These are phyloP conservation scores for Drosophila nr. fundita DNA, from an alignment of 2,888 invertebrate genomes.

Conservation along the genomic window DNA sequence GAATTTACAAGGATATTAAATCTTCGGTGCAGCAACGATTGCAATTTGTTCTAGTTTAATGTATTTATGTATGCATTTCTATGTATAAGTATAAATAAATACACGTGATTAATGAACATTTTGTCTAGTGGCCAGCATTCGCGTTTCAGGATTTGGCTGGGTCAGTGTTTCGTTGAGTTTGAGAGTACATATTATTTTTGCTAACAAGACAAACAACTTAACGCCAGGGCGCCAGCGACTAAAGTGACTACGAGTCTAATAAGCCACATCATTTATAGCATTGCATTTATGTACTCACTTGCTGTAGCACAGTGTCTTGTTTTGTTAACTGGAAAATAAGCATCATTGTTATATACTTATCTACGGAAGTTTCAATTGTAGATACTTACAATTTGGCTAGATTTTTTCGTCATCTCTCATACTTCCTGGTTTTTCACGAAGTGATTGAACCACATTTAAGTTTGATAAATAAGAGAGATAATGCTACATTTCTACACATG, in stretches of 20 bases:
- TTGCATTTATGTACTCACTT: background rate
- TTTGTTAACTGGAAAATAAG: background rate
- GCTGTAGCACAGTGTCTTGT: background rate
- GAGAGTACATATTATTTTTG: conserved; percentile 1
- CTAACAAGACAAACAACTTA: background rate
- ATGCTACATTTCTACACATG: conserved; percentile 6
- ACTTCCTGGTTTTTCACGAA: background rate
- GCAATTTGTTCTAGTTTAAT: conserved; percentile 12
- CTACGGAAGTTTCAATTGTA: background rate
- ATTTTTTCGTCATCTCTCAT: background rate
- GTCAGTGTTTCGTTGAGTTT: conserved; percentile 14
- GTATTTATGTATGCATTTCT: conserved; percentile 20
- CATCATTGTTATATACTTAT: background rate
- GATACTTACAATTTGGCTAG: background rate
- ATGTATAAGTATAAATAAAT: conserved; percentile 18
- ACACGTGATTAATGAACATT: conserved; percentile 11
- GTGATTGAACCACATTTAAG: background rate
- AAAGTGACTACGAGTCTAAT: background rate
- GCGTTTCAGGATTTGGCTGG: conserved; percentile 14
- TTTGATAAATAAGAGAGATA: conserved; percentile 6
- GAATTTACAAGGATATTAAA: background rate
- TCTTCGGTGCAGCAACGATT: background rate
- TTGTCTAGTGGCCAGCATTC: conserved; percentile 26
- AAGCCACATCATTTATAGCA: background rate
- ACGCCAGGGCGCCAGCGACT: background rate